Evolutionary conservation across 2,888 invertebrate genomes (phyloP).

Genomic region (Eudasyphora cyanicolor): DNA sequence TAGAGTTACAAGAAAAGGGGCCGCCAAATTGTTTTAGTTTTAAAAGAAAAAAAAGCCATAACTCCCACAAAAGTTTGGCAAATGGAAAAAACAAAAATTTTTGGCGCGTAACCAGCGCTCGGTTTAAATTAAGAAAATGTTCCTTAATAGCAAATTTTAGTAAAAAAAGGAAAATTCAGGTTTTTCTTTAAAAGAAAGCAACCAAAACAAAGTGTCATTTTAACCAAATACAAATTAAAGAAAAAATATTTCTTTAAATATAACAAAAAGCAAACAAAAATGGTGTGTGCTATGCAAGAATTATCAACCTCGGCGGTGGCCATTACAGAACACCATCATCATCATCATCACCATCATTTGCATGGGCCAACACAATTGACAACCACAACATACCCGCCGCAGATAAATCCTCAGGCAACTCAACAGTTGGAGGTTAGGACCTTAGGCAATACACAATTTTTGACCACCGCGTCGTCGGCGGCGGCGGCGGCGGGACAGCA

Average conservation of each 20-base stretch:
- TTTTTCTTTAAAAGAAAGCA: conserved; percentile 61
- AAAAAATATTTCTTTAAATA: conserved; percentile 45
- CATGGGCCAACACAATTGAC: conserved; percentile 50
- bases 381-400: conserved; percentile 68
- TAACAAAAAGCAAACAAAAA: conserved; percentile 66
- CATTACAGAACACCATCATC: conserved; percentile 68
- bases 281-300: conserved; percentile 80
- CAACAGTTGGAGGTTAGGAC: conserved; percentile 63
- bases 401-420: conserved; percentile 60
- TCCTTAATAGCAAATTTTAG: conserved; percentile 77
- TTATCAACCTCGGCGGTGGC: conserved; percentile 67
- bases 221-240: conserved; percentile 71
- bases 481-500: not conserved
- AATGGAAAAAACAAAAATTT: conserved; percentile 53
- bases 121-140: conserved; percentile 70
- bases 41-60: conserved; percentile 42
- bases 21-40: conserved; percentile 49
- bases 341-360: conserved; percentile 68
- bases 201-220: conserved; percentile 75
- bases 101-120: conserved; percentile 15
- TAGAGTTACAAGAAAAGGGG: no score
- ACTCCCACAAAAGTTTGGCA: conserved; percentile 53
- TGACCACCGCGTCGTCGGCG: not conserved
- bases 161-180: conserved; percentile 64
- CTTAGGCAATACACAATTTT: conserved; percentile 51